phyloP scores from a whole-genome alignment of 2,888 invertebrate genomes.

The Brachylomia viminalis region DNA sequence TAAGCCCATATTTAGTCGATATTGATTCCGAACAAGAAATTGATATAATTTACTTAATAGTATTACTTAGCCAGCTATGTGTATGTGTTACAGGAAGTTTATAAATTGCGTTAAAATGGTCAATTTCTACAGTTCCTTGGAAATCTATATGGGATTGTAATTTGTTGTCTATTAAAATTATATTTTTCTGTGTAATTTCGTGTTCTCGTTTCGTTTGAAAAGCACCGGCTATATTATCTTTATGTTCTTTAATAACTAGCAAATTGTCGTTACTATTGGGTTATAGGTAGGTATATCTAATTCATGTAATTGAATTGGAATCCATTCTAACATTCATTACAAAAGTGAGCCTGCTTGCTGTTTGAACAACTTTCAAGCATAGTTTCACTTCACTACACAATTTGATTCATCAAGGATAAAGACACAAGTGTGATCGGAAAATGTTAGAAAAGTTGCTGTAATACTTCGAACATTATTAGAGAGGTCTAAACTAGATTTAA shows the following conservation, averaged over 20 bases:
- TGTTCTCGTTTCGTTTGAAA: slow-evolving; percentile 28
- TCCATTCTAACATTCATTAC: not conserved
- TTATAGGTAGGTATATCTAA: not conserved
- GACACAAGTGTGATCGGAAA: not conserved
- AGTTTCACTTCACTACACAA: not conserved
- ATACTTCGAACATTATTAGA: not conserved
- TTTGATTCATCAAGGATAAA: not conserved
- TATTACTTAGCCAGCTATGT: slow-evolving; percentile 8
- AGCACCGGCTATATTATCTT: slow-evolving; percentile 12
- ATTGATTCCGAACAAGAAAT: slow-evolving; percentile 53
- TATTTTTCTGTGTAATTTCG: slow-evolving; percentile 43
- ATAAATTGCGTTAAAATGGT: slow-evolving; percentile 30
- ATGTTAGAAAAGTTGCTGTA: not conserved
- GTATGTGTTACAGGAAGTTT: slow-evolving; percentile 36
- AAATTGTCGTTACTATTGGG: not conserved
- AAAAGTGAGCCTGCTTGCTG: not conserved
- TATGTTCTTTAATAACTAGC: slow-evolving; percentile 27
- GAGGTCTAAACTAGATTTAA: not conserved
- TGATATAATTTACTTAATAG: slow-evolving; percentile 56
- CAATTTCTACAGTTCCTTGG: slow-evolving; percentile 31
- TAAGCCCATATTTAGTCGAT: slow-evolving; percentile 44
- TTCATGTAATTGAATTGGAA: not conserved
- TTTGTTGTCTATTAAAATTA: slow-evolving; percentile 44
- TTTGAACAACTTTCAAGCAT: not conserved
- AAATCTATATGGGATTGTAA: slow-evolving; percentile 39